These are phyloP conservation scores for Thripadectes ignobilis DNA, from an alignment of 2,797 vertebrate genomes.

Conservation along the genomic window DNA sequence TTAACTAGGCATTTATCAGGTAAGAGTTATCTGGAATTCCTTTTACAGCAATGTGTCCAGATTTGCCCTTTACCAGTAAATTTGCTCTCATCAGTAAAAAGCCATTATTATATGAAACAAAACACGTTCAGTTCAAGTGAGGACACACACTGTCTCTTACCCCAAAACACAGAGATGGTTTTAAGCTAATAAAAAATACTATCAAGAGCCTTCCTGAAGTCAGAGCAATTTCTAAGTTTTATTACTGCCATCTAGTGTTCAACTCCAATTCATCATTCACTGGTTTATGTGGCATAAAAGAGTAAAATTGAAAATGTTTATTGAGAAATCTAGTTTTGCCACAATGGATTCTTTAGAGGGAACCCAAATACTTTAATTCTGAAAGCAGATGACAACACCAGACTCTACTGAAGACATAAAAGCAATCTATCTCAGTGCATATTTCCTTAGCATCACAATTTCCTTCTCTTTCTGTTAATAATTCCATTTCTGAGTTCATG, in stretches of 20 bases:
- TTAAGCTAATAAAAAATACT: neutral
- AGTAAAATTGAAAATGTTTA: neutral
- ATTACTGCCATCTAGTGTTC: neutral
- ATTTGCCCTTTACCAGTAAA: neutral
- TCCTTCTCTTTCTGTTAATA: neutral
- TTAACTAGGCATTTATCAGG: neutral
- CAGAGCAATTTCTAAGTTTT: neutral
- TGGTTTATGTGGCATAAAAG: neutral
- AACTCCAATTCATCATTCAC: neutral
- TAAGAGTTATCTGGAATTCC: neutral
- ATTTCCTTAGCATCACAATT: neutral
- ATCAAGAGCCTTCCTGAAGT: accelerated
- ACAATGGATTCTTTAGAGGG: neutral
- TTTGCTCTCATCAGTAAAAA: neutral
- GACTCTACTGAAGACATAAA: neutral
- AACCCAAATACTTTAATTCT: neutral
- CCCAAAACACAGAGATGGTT: neutral
- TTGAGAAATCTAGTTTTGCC: neutral
- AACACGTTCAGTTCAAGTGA: neutral
- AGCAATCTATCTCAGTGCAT: neutral
- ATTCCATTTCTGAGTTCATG: neutral
- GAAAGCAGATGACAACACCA: neutral
- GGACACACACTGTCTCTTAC: neutral
- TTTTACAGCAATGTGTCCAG: neutral
- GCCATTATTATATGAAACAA: neutral